These are phyloP conservation scores for Actinia tenebrosa DNA, from an alignment of 64 coral and sea anemone species.

Conservation along the genomic window DNA sequence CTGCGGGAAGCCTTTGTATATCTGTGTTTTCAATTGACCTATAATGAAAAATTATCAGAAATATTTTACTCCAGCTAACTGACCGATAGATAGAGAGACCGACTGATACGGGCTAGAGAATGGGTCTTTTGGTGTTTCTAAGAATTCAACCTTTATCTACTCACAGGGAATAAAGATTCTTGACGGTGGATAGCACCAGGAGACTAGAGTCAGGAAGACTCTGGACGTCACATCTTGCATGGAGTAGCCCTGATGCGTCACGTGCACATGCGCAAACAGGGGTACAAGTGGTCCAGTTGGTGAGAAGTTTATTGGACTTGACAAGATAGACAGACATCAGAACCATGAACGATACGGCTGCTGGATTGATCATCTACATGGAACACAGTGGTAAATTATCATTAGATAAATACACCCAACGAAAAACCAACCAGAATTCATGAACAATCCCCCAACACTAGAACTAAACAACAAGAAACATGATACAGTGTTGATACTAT, in stretches of 20 bases:
- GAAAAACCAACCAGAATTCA: too few relatives aligned
- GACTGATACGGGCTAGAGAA: not conserved
- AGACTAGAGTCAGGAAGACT: not conserved
- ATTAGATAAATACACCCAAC: too few relatives aligned
- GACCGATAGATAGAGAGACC: too few relatives aligned
- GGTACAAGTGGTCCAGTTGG: slow-evolving; percentile 6
- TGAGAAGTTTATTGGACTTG: not conserved
- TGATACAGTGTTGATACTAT: too few relatives aligned
- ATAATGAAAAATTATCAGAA: not conserved
- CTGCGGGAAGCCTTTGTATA: not conserved
- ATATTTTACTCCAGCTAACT: not conserved
- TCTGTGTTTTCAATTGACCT: not conserved
- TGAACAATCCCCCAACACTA: too few relatives aligned
- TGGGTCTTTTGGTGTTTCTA: not conserved
- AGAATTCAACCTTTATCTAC: not conserved
- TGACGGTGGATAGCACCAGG: not conserved
- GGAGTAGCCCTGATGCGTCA: not conserved
- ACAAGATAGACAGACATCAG: not conserved
- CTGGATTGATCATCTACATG: not conserved
- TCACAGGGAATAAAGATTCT: slow-evolving; percentile 1
- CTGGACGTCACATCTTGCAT: not conserved
- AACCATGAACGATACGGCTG: not conserved
- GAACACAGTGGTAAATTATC: too few relatives aligned
- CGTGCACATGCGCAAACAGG: slow-evolving; percentile 3
- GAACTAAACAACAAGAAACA: too few relatives aligned